Evolutionary conservation across 2,797 vertebrate species (phyloP).

Genomic region (Limosa lapponica): DNA sequence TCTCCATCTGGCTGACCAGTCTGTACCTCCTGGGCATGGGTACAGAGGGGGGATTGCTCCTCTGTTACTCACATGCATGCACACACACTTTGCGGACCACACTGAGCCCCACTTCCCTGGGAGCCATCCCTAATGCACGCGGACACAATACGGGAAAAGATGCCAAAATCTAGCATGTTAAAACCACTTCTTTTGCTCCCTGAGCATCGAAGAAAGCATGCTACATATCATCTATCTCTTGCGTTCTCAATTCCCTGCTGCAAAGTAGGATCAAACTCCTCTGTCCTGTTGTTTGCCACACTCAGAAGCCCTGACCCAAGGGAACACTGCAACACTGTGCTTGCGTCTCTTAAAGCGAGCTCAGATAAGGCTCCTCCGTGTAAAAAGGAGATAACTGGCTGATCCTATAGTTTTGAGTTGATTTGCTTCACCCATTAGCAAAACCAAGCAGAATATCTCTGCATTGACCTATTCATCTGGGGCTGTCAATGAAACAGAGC

Average conservation of each 20-base stretch:
- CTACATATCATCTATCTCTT: neutral
- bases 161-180: neutral
- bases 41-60: neutral
- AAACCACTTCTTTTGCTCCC: neutral
- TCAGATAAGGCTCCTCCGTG: neutral
- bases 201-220: neutral
- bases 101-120: neutral
- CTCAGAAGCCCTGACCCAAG: neutral
- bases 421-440: neutral
- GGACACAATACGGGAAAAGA: neutral
- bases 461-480: neutral
- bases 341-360: rapidly evolving
- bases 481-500: neutral
- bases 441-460: neutral
- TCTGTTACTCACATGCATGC: neutral
- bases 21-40: slow-evolving; percentile 12
- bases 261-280: neutral
- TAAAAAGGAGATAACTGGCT: neutral
- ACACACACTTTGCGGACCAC: neutral
- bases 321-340: rapidly evolving
- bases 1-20: slow-evolving; percentile 28
- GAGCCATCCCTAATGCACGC: neutral
- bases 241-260: neutral
- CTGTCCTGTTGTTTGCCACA: neutral
- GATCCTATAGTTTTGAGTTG: neutral